Conservation (phyloP, 2,888 invertebrate species). For the Globia sparganii region DNA sequence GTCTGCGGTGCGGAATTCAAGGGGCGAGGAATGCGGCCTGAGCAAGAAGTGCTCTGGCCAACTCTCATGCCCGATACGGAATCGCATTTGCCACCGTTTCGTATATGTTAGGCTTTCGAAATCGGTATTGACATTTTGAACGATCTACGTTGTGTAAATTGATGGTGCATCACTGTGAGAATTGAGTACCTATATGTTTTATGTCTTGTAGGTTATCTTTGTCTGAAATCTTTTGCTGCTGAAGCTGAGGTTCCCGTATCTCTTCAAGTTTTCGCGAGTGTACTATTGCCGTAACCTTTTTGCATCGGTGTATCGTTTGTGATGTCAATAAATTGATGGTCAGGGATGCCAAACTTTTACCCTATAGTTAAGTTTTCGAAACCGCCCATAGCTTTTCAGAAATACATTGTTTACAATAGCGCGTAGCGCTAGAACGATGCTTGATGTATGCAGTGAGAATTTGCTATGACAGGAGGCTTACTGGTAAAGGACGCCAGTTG, state of each 20-base stretch:
- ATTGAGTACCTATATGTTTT: conserved; percentile 4
- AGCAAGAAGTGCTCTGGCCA: conserved; percentile 80
- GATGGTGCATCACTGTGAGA: conserved; percentile 22
- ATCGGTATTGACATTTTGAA: conserved; percentile 45
- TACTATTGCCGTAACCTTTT: not conserved
- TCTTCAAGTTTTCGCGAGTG: not conserved
- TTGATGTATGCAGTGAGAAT: conserved; percentile 12
- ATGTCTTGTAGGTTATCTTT: conserved; percentile 1
- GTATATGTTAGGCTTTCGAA: conserved; percentile 61
- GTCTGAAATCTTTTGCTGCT: not conserved
- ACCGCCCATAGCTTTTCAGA: not conserved
- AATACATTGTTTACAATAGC: not conserved
- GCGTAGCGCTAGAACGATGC: not conserved
- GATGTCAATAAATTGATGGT: not conserved
- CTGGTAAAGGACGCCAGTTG: not conserved
- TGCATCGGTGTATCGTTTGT: not conserved
- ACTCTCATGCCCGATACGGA: conserved; percentile 67
- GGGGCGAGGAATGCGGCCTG: conserved; percentile 83
- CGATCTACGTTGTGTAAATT: conserved; percentile 25
- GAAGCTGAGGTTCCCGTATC: not conserved
- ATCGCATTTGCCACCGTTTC: conserved; percentile 69
- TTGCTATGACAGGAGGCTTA: not conserved
- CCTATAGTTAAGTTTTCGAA: not conserved
- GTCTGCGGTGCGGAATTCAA: conserved; percentile 78
- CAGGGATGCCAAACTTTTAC: not conserved